Conservation (phyloP, 2,888 invertebrate species). For the Isoperla grammatica region DNA sequence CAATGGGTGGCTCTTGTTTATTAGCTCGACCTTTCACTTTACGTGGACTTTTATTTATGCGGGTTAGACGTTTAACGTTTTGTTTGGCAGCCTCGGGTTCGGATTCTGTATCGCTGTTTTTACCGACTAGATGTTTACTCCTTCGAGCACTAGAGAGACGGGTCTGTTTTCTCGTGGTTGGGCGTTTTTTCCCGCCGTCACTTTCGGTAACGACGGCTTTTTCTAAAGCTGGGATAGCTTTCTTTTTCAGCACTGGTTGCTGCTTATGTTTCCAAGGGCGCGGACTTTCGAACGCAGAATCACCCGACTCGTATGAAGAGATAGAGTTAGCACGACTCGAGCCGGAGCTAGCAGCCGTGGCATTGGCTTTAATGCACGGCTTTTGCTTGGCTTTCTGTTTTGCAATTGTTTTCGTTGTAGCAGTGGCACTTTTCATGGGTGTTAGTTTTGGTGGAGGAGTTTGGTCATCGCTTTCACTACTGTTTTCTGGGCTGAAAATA, state of each 20-base stretch:
- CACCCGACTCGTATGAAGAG: slow-evolving; percentile 24
- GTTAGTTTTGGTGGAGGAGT: slow-evolving; percentile 44
- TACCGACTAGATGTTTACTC: slow-evolving; percentile 37
- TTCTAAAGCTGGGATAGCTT: slow-evolving; percentile 41
- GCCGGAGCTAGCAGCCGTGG: not conserved
- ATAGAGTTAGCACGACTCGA: slow-evolving; percentile 13
- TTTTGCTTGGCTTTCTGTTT: slow-evolving; percentile 38
- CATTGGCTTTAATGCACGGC: slow-evolving; percentile 18
- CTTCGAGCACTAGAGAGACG: slow-evolving; percentile 60
- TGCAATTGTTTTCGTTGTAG: slow-evolving; percentile 34
- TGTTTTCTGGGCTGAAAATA: slow-evolving; percentile 77
- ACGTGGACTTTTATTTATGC: slow-evolving; percentile 15
- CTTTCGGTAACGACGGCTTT: slow-evolving; percentile 41
- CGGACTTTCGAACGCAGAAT: slow-evolving; percentile 12
- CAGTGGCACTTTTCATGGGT: slow-evolving; percentile 42
- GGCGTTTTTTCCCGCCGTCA: slow-evolving; percentile 39
- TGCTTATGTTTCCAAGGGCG: slow-evolving; percentile 12
- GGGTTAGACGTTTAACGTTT: slow-evolving; percentile 6
- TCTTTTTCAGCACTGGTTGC: slow-evolving; percentile 39
- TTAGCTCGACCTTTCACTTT: slow-evolving; percentile 27
- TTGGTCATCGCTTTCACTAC: slow-evolving; percentile 54
- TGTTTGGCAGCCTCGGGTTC: slow-evolving; percentile 32
- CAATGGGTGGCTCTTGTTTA: slow-evolving; percentile 34
- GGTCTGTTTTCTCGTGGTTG: slow-evolving; percentile 59
- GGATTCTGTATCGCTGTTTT: slow-evolving; percentile 37